Evolutionary conservation across 1,140 invertebrate genomes (phyloP), one percentile per base, ranked within the genome.

Genomic region (Anastrepha ludens): DNA sequence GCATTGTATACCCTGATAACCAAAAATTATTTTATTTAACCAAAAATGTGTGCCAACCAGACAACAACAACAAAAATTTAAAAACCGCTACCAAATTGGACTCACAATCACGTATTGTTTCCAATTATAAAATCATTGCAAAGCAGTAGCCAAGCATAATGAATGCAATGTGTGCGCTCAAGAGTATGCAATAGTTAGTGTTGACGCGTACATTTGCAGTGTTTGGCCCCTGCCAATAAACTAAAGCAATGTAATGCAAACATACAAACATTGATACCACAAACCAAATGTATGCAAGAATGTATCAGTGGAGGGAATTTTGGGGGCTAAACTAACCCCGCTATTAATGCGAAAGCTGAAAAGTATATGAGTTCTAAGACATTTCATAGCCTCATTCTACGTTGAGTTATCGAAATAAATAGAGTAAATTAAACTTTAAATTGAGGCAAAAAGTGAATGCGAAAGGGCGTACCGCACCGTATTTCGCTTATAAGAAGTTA

Each of bases 11-110:
- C 47, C n/a, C 50, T 11, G 74, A 81, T 81, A 81, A 50, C n/a
- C 74, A 50, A 81, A 62, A 81, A 81, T 81, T 55, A 81, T 81
- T 81, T 81, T 81, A 81, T 81, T 81, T 81, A 81, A 81, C 74
- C 74, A 81, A 50, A 81, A 58, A 81, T 81, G 55, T 81, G 47
- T 81, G 47, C 50, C 74, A 81, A 81, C 47, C 20, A 58, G 50
- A 8, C n/a, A 81, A 29, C n/a, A 81, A 81, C 74, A 81, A 55
- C 17, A 29, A 5, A 13, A 1, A 55, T 50, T 55, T 20, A 58
- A 29, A 74, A 74, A 74, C 44, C 44, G 13, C 20, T 74, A 47
- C 13, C 41, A 5, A 7, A 17, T 50, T 5, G 17, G 2, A 44
- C 11, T 6, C 47, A 50, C 47, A 50, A 17, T n/a, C 15, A 20